Base-by-base conservation (phyloP, 2,797 vertebrate genomes). In the Helostoma temminkii region DNA sequence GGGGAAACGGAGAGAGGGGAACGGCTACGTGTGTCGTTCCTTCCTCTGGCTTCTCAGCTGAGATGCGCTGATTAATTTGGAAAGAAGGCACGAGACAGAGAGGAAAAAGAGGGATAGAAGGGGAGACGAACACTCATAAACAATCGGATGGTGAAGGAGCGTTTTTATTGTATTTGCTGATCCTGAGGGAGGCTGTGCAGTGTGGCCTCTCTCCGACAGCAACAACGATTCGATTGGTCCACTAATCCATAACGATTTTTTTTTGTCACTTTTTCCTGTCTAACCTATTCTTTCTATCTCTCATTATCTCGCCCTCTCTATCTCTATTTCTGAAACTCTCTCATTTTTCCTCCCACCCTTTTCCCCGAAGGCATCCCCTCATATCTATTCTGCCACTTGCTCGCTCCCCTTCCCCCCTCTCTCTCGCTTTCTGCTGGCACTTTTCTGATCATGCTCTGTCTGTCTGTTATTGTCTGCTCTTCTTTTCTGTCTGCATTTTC, bases 31-130 rank as follows among this genome's bases (percentile, higher is more conserved):
- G 57, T 66, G 64, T 68, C 54, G 26, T 42, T 46, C 65, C 45
- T 54, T 66, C 79, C 56, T 62, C 59, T 28, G 74, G 77, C 79
- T 57, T 5, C 53, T 86, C 65, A 65, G 69, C 69, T 37, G 48
- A 80, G 75, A 87, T 82, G 66, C 55, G 28, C 79, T 87, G 86
- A 87, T 86, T 84, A 71, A 74, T 83, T 71, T 74, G 43, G 75
- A 80, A 78, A 72, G 76, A 34, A 9, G 46, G 54, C 19, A 3
- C n/a, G n/a, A n/a, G n/a, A n/a, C 32, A 9, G 12, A 32, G 30
- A 32, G 36, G 28, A 8, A 34, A 21, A 28, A 64, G 53, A 50
- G 47, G 42, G 32, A n/a, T n/a, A n/a, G n/a, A n/a, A n/a, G n/a
- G 53, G 55, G 32, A 49, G 5, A 61, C 14, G 47, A 3, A 26